phyloP scores from a whole-genome alignment of 1,140 invertebrate genomes.

The Apis laboriosa region DNA sequence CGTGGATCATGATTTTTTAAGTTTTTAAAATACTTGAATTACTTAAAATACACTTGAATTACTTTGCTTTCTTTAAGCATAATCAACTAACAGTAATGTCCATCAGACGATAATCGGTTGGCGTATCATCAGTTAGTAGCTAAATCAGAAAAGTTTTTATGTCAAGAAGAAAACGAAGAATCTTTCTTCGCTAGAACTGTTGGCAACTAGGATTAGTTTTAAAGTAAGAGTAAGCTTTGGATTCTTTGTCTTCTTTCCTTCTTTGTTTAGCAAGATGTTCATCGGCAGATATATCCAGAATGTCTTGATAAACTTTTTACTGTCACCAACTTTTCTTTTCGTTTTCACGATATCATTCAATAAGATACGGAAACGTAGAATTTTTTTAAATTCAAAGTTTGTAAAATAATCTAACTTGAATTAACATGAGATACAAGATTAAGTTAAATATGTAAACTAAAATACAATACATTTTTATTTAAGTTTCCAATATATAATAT shows the following conservation, averaged over 20 bases:
- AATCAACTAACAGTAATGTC: conserved; percentile 29
- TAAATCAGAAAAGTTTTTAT: conserved; percentile 52
- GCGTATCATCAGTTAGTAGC: conserved; percentile 46
- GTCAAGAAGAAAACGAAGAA: background rate
- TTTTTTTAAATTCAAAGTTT: background rate
- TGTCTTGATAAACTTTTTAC: conserved; percentile 36
- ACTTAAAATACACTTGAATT: background rate
- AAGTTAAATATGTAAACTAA: too few species aligned
- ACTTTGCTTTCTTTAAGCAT: conserved; percentile 1
- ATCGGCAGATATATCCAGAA: conserved; percentile 9
- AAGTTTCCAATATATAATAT: too few species aligned
- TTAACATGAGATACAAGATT: background rate
- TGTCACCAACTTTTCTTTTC: conserved; percentile 14
- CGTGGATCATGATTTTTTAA: background rate
- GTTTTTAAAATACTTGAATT: background rate
- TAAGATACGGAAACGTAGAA: background rate
- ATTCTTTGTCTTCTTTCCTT: background rate
- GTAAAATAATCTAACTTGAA: background rate
- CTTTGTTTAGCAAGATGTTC: background rate
- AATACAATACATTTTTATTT: too few species aligned
- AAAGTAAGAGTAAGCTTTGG: conserved; percentile 41
- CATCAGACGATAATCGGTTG: conserved; percentile 41
- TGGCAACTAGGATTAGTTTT: conserved; percentile 54
- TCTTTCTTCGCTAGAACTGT: conserved; percentile 32
- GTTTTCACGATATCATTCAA: background rate